Evolutionary conservation across 2,113 vertebrate species (phyloP).

Genomic region (Stigmatopora nigra): DNA sequence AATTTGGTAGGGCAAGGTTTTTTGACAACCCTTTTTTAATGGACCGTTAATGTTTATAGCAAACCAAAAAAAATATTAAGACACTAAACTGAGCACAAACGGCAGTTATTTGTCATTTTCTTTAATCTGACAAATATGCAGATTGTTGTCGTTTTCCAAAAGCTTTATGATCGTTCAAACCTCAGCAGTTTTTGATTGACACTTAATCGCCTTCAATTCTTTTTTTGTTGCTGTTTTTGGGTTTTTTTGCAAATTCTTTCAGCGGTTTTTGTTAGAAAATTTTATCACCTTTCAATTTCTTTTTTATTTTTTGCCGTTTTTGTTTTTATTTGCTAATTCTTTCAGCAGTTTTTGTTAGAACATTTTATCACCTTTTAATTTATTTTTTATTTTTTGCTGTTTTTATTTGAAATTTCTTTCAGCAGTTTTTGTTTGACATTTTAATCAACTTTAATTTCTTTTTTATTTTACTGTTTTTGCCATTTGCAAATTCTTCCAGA

Average conservation of each 20-base stretch:
- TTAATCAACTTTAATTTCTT: neutral
- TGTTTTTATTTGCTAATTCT: too few relatives aligned
- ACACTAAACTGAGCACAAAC: conserved; percentile 6
- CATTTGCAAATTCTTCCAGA: too few relatives aligned
- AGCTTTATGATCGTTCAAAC: conserved; percentile 6
- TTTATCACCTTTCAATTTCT: too few relatives aligned
- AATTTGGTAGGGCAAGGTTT: conserved; percentile 4
- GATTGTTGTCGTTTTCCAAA: conserved; percentile 16
- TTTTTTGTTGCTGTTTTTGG: neutral
- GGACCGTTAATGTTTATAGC: conserved; percentile 11
- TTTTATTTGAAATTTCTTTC: too few relatives aligned
- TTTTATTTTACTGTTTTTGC: too few relatives aligned
- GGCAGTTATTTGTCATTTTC: conserved; percentile 11
- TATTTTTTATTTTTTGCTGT: too few relatives aligned
- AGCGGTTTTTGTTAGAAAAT: too few relatives aligned
- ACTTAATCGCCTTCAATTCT: neutral
- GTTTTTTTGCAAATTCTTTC: too few relatives aligned
- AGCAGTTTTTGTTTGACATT: neutral
- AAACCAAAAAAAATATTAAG: conserved; percentile 1
- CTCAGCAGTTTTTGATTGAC: conserved; percentile 1
- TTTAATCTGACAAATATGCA: conserved; percentile 8
- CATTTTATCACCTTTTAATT: too few relatives aligned
- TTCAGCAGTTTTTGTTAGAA: too few relatives aligned
- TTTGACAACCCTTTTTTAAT: conserved; percentile 1
- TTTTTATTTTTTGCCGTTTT: too few relatives aligned